Conservation (phyloP, 2,888 invertebrate species). For the Amorpha juglandis region DNA sequence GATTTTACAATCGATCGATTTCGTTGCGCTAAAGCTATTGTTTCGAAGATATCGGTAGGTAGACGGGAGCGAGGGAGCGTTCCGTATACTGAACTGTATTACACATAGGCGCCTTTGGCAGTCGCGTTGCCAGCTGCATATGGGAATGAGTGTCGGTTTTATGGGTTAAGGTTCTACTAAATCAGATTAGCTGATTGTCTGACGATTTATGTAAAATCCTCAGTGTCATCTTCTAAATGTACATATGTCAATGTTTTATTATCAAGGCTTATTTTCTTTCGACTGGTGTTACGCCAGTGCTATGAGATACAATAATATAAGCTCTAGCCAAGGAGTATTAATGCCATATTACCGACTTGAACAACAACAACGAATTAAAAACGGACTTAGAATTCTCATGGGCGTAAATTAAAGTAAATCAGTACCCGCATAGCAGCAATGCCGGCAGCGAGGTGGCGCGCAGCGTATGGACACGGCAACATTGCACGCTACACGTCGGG, state of each 20-base stretch:
- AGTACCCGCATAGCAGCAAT: conserved; percentile 46
- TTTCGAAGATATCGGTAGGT: conserved; percentile 48
- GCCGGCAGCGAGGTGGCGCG: conserved; percentile 35
- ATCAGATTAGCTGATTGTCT: no score
- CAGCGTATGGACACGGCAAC: conserved; percentile 32
- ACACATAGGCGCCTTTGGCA: conserved; percentile 77
- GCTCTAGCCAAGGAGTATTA: neutral
- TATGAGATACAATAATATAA: neutral
- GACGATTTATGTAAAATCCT: neutral
- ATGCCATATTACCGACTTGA: neutral
- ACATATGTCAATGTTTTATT: neutral
- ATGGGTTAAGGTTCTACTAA: neutral
- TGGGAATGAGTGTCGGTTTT: conserved; percentile 35
- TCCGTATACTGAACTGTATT: conserved; percentile 62
- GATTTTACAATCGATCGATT: conserved; percentile 71
- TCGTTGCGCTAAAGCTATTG: conserved; percentile 62
- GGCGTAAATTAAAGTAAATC: conserved; percentile 62
- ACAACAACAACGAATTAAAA: conserved; percentile 1
- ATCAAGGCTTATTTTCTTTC: neutral
- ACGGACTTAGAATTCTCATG: conserved; percentile 31
- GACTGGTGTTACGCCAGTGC: neutral
- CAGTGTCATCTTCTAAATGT: neutral
- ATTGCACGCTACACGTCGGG: conserved; percentile 56
- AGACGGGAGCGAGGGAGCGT: conserved; percentile 47
- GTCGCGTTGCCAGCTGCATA: conserved; percentile 56